Base-by-base conservation (phyloP, 2,113 vertebrate species). In the Ammospiza nelsoni region DNA sequence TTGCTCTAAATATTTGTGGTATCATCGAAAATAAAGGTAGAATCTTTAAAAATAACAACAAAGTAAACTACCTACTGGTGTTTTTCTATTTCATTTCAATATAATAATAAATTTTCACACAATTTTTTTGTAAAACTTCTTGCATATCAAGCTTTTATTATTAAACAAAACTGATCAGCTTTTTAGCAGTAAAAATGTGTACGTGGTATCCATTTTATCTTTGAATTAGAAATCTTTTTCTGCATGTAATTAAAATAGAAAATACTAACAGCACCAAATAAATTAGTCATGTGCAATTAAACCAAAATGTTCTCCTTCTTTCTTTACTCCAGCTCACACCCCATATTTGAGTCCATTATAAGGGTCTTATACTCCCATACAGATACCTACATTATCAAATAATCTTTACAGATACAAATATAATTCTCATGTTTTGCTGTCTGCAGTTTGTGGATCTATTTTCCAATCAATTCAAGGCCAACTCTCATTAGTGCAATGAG, bases 381-480 rank as follows among this genome's bases (percentile, higher is more conserved):
- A 91, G 27, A 76, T 83, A 93, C 27, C 65, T 77, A n/a, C 44
- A 71, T 94, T 89, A 94, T 80, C 4, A 0, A 37, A 77, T 86
- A 86, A 83, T 93, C 79, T 95, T 82, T 86, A 84, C 27, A 84
- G 54, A 61, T 75, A 84, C 23, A 89, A 90, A 66, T 52, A 49
- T 51, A 73, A 92, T 80, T 77, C 31, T 88, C 44, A 11, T 52
- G n/a, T 72, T 75, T 77, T 84, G 51, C 54, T 84, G 35, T 65
- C 78, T 83, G 68, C 73, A 90, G 54, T 85, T 81, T 88, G 67
- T 85, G 67, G 82, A 89, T 96, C 79, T 90, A 84, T 92, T 95
- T 94, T 94, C 63, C 65, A 90, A 83, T 94, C 67, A 94, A 94
- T 96, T 77, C 79, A 87, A 90, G 55, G 69, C 82, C 79, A 86